Percentiles rank a stretch among this genome's conserved stretches.
phyloP scores from a whole-genome alignment of 2,888 invertebrate species.

The Cordilura impudica region DNA sequence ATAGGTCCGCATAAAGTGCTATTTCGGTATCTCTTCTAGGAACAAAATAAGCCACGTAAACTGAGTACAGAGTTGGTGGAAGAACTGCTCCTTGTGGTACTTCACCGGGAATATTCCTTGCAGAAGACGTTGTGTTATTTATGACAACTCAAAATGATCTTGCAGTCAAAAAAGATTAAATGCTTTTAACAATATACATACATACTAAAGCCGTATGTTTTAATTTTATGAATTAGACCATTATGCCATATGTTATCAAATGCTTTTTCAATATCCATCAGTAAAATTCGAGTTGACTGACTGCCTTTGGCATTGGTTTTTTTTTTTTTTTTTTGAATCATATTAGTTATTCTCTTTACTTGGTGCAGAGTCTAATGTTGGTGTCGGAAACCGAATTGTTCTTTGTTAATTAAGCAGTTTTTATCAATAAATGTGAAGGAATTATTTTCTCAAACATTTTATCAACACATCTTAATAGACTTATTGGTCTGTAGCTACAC shows the following conservation, averaged over 20 bases:
- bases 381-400: too few relatives aligned
- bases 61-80: too few relatives aligned
- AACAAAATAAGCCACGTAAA: neutral
- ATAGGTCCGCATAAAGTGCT: neutral
- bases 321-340: too few relatives aligned
- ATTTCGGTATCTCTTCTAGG: neutral
- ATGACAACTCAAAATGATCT: neutral
- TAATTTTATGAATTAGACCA: neutral
- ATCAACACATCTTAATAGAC: too few relatives aligned
- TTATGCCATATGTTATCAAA: slow-evolving; percentile 10
- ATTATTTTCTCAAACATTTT: too few relatives aligned
- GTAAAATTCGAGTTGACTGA: neutral
- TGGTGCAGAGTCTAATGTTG: too few relatives aligned
- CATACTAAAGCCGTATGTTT: neutral
- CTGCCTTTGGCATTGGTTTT: neutral
- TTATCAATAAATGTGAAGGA: too few relatives aligned
- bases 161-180: neutral
- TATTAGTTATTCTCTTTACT: too few relatives aligned
- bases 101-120: neutral
- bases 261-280: slow-evolving; percentile 5
- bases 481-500: too few relatives aligned
- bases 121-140: neutral
- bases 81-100: too few relatives aligned
- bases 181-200: slow-evolving; percentile 3
- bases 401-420: too few relatives aligned